These are phyloP conservation scores for Mesorhabditis belari DNA, from an alignment of 2,888 invertebrate species.

Conservation along the genomic window DNA sequence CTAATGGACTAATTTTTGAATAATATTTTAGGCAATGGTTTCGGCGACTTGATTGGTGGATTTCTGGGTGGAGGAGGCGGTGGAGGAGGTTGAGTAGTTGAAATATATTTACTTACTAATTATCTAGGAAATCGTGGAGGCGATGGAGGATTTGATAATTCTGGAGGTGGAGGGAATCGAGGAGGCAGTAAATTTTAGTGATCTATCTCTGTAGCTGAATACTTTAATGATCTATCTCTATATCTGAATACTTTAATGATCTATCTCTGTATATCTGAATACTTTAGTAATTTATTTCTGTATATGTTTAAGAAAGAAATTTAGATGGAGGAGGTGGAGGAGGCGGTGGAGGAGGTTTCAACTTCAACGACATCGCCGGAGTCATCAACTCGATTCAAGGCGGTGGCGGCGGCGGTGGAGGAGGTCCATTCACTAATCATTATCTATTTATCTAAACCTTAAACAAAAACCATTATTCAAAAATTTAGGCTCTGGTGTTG, in stretches of 20 bases:
- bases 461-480: conserved; percentile 19
- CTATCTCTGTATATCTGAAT: too few species aligned
- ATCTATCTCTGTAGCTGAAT: too few species aligned
- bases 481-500: conserved; percentile 22
- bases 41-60: conserved; percentile 17
- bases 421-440: conserved; percentile 3
- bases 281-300: too few species aligned
- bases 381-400: conserved; percentile 20
- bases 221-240: too few species aligned
- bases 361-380: conserved; percentile 25
- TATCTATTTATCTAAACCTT: conserved; percentile 2
- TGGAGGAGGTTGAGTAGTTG: conserved; percentile 20
- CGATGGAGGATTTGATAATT: conserved; percentile 10
- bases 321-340: conserved; percentile 15
- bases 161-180: conserved; percentile 9
- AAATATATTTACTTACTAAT: too few species aligned
- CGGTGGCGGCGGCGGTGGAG: conserved; percentile 11
- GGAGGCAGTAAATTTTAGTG: conserved; percentile 18
- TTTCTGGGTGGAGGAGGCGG: conserved; percentile 29
- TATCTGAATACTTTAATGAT: too few species aligned
- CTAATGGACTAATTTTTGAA: too few species aligned
- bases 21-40: too few species aligned
- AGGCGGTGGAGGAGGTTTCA: conserved; percentile 23
- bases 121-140: background rate
- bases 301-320: conserved; percentile 18